These are phyloP conservation scores for Lasioglossum marginatum DNA, from an alignment of 2,888 invertebrate species.

Conservation along the genomic window DNA sequence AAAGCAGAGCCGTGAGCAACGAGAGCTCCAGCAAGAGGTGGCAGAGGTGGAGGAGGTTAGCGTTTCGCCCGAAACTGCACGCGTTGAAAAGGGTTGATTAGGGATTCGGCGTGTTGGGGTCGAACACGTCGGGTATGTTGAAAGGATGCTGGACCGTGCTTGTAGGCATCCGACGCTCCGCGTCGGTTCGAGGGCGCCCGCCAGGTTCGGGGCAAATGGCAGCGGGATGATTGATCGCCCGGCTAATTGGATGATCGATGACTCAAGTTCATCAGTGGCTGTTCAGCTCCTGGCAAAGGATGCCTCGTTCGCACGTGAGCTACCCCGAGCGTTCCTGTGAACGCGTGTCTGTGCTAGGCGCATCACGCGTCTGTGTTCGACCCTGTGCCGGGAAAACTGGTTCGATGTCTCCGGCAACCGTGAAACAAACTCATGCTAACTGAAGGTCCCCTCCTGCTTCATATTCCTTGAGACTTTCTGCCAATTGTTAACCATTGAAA, in stretches of 20 bases:
- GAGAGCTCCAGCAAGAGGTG: not conserved
- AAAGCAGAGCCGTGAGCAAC: conserved; percentile 59
- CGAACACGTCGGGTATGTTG: conserved; percentile 74
- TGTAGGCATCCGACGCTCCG: conserved; percentile 59
- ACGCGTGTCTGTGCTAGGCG: conserved; percentile 14
- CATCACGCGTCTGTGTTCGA: conserved; percentile 18
- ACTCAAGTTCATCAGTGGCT: conserved; percentile 82
- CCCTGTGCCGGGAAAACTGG: conserved; percentile 44
- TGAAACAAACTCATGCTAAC: conserved; percentile 59
- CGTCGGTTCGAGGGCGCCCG: conserved; percentile 63
- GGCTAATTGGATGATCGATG: conserved; percentile 93
- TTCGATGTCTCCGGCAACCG: conserved; percentile 56
- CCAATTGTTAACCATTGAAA: not conserved
- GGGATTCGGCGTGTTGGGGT: conserved; percentile 82
- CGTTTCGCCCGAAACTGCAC: conserved; percentile 78
- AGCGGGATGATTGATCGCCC: conserved; percentile 90
- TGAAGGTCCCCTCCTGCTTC: not conserved
- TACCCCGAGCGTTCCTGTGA: conserved; percentile 31
- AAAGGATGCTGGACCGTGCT: conserved; percentile 78
- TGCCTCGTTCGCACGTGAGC: conserved; percentile 70
- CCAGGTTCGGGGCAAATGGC: conserved; percentile 84
- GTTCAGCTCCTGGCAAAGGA: conserved; percentile 73
- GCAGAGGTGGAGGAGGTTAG: conserved; percentile 54
- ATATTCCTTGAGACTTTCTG: not conserved
- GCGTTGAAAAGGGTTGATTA: conserved; percentile 85